Percentiles rank a stretch among this genome's conserved stretches.
Conservation (phyloP, 2,888 invertebrate genomes). For the Dasypogon diadema region DNA sequence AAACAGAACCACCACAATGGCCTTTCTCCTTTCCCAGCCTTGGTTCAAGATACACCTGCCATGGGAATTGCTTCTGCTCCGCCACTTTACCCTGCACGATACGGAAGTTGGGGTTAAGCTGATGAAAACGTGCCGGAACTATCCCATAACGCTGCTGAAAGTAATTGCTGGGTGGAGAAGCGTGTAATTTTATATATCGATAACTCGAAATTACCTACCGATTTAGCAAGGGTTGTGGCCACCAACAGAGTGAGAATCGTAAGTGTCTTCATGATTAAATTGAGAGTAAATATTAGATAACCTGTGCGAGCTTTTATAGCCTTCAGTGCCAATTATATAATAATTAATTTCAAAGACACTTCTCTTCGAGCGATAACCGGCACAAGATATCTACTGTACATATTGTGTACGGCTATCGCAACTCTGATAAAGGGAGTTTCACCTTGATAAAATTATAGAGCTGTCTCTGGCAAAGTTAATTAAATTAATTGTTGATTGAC, state of each 20-base stretch:
- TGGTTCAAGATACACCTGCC: constrained; percentile 50
- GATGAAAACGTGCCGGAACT: constrained; percentile 36
- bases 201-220: constrained; percentile 27
- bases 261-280: constrained; percentile 30
- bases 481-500: neutral
- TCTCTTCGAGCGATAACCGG: neutral
- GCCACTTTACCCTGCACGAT: constrained; percentile 49
- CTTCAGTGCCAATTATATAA: constrained; percentile 16
- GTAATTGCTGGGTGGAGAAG: neutral
- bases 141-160: constrained; percentile 17
- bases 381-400: too few species aligned
- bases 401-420: neutral
- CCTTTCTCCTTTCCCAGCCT: neutral
- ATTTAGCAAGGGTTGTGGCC: constrained; percentile 32
- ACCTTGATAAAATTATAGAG: too few species aligned
- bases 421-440: neutral
- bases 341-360: constrained; percentile 24
- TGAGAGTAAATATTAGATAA: constrained; percentile 11
- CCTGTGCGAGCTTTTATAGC: constrained; percentile 15
- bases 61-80: constrained; percentile 54
- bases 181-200: constrained; percentile 38
- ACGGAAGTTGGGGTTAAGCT: constrained; percentile 14
- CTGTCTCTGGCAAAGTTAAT: neutral
- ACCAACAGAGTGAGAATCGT: constrained; percentile 14
- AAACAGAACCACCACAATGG: constrained; percentile 54